Base-by-base conservation (phyloP, 2,797 vertebrate genomes). In the Morelia viridis region DNA sequence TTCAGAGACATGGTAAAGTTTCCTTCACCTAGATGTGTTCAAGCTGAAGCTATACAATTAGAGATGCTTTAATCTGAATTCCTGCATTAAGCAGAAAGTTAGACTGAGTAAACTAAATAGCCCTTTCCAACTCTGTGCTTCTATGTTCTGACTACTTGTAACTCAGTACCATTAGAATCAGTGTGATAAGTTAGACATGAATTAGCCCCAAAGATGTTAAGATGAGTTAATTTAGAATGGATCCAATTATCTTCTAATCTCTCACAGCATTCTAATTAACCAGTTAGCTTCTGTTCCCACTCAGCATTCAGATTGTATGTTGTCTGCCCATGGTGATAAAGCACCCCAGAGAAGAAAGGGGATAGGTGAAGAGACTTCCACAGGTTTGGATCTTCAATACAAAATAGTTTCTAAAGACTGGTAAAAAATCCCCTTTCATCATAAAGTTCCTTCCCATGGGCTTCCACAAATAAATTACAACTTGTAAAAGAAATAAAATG, bases 371-470 rank as follows among this genome's bases (percentile, higher is more conserved):
- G 24, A 71, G 13, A 57, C 28, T 80, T 88, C 35, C 11, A 46
- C 17, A 91, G 31, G 26, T 80, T 28, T 87, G 57, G 6, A 41
- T 61, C 64, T n/a, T 0, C 0, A 85, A 4, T 84, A 87, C 17
- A 68, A 2, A 13, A 2, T 68, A 22, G 19, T 90, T 87, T 12
- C 26, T 88, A 60, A 28, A 93, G 8, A 90, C 88, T 88, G 9
- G 0, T 46, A 65, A 71, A 61, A 0, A 15, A 10, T 57, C 41
- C 87, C 35, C 15, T 50, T 10, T 35, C 0, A 41, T 89, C 92
- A 8, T 90, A 28, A 91, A 92, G 88, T 65, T 65, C 80, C 15
- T 64, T 87, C 19, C 12, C 92, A 53, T 86, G 60, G 84, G 1
- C 26, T 57, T 93, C 6, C 57, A 12, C 0, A 31, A 90, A 65